phyloP scores from a whole-genome alignment of 1,140 invertebrate species.

The Drosophila nannoptera region DNA sequence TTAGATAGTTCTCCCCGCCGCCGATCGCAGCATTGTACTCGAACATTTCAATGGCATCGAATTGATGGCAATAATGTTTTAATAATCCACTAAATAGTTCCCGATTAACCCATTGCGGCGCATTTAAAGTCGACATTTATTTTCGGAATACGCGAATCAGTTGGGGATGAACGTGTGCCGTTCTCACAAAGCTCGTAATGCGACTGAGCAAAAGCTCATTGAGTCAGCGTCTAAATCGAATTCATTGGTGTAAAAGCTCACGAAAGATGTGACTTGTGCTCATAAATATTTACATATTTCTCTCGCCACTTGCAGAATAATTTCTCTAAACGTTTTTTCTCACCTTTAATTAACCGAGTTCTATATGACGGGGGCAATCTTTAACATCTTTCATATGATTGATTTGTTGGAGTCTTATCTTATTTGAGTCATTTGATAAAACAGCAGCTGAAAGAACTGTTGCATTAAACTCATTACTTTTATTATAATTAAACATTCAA shows the following conservation, averaged over 20 bases:
- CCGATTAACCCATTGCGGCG: slow-evolving; percentile 79
- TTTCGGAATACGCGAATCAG: slow-evolving; percentile 4
- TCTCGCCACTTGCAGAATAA: not conserved
- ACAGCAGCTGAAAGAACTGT: no score
- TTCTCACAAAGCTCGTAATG: not conserved
- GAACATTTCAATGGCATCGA: slow-evolving; percentile 58
- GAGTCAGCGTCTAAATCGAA: not conserved
- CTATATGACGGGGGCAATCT: no score
- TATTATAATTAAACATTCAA: not conserved
- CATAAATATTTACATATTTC: not conserved
- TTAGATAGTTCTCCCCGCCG: slow-evolving; percentile 66
- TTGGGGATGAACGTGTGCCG: slow-evolving; percentile 6
- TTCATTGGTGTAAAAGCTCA: slow-evolving; percentile 13
- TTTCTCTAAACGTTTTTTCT: not conserved
- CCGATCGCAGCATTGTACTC: slow-evolving; percentile 45
- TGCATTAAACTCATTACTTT: not conserved
- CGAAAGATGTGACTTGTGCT: not conserved
- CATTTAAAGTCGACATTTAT: slow-evolving; percentile 26
- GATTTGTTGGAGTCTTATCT: not conserved
- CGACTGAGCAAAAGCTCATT: slow-evolving; percentile 34
- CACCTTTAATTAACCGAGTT: no score
- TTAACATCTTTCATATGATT: no score
- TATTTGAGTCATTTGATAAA: not conserved
- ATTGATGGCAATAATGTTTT: slow-evolving; percentile 58
- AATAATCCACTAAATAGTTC: slow-evolving; percentile 78